These are phyloP conservation scores for Caenorhabditis angaria DNA, from an alignment of 2,888 invertebrate species.

Conservation along the genomic window DNA sequence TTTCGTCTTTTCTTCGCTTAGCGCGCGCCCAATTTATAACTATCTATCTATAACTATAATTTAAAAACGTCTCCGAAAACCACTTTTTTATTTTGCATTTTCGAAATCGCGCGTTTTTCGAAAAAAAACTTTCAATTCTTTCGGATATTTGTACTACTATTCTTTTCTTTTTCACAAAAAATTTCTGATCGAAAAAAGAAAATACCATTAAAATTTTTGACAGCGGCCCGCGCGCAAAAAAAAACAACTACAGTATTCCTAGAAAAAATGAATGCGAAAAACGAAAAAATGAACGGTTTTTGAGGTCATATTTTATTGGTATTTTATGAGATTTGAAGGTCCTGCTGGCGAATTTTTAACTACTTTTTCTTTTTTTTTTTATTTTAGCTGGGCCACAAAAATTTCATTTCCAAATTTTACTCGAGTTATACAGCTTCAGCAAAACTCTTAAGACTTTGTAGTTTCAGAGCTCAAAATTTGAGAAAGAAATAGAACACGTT, in stretches of 20 bases:
- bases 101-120: not conserved
- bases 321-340: no score
- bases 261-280: not conserved
- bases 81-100: not conserved
- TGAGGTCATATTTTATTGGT: constrained; percentile 2
- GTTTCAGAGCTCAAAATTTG: no score
- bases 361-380: no score
- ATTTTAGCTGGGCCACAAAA: no score
- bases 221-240: no score
- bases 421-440: no score
- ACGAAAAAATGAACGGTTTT: not conserved
- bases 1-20: not conserved
- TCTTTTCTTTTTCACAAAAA: not conserved
- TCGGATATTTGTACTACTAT: not conserved
- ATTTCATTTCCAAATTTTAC: no score
- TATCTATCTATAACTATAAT: constrained; percentile 9
- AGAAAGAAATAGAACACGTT: no score
- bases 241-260: not conserved
- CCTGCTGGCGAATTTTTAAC: no score
- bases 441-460: no score
- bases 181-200: no score
- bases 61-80: constrained; percentile 6
- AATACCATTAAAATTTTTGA: constrained; percentile 4
- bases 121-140: not conserved
- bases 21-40: constrained; percentile 3